Base-by-base conservation (phyloP, 2,797 vertebrate genomes). In the Danio albolineatus region DNA sequence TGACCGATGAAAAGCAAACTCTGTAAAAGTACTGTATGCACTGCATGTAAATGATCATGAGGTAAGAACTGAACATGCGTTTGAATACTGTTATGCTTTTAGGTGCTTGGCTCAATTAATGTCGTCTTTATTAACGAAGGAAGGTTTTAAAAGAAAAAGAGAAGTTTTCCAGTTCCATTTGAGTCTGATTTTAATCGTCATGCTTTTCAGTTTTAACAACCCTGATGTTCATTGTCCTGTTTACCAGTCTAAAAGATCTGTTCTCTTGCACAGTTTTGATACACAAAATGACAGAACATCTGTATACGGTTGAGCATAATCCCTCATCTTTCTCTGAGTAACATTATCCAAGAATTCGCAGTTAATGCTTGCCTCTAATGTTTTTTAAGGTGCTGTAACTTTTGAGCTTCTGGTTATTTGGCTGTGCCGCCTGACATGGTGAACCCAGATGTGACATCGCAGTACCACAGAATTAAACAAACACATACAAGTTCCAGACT, bases 401-500 rank as follows among this genome's bases (percentile, higher is more conserved):
- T 74, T 83, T 76, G 56, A 85, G 60, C 49, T 85, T 60, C 84
- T 85, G 82, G 57, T 72, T 79, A 69, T 76, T 80, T 66, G 59
- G 61, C 76, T 73, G 80, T 73, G 80, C 73, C 79, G 69, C 71
- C 51, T 81, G 44, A 73, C 46, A 57, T 72, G 48, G 41, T 56
- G 67, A 72, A 57, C 48, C 66, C 72, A 75, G 39, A 80, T 38
- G 19, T 49, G 78, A 69, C 71, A 62, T 10, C 36, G 56, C 67
- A 71, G 60, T 51, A 67, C 62, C 59, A 64, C 48, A 73, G 78
- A 81, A 67, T 77, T 54, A 59, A 80, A 81, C 49, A 78, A 73
- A 78, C 53, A 49, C 62, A 69, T 54, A 85, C 73, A 76, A 61
- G 61, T 82, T 76, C 75, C 88, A 87, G 84, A 92, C 91, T 93